A percentile compares a stretch with the other conserved stretches of the same genome.
Conservation (phyloP, 92 coral and sea anemone genomes). For the Actinostola sp. region DNA sequence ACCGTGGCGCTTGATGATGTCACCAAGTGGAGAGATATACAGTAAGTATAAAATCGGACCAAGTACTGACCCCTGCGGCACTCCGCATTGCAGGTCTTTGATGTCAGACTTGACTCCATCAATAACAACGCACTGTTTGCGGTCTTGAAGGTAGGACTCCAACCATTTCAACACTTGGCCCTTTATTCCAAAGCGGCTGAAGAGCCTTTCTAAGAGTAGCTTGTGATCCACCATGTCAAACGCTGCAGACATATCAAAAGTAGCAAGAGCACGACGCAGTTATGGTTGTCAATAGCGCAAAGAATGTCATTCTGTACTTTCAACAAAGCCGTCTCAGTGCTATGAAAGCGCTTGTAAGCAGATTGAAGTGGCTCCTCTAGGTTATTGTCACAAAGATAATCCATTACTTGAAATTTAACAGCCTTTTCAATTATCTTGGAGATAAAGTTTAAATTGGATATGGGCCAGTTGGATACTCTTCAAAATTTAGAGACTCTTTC, state of each 20-base stretch:
- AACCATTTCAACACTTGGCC: constrained; percentile 32
- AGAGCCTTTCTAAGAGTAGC: constrained; percentile 26
- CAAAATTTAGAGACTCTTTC: constrained; percentile 39
- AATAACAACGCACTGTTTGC: constrained; percentile 22
- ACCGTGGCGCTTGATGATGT: constrained; percentile 24
- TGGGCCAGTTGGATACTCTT: constrained; percentile 48
- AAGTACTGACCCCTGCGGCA: constrained; percentile 34
- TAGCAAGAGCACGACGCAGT: constrained; percentile 34
- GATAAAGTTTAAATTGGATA: constrained; percentile 44
- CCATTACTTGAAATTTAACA: constrained; percentile 12
- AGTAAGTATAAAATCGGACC: constrained; percentile 31
- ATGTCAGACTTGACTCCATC: constrained; percentile 8
- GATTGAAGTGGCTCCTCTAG: constrained; percentile 36
- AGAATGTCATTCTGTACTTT: constrained; percentile 48
- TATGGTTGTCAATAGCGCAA: constrained; percentile 24
- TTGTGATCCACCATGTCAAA: constrained; percentile 38
- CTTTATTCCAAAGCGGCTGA: constrained; percentile 34
- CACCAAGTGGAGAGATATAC: constrained; percentile 14
- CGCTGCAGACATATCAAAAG: constrained; percentile 36
- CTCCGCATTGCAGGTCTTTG: constrained; percentile 17
- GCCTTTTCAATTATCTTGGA: constrained; percentile 37
- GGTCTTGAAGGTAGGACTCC: constrained; percentile 30
- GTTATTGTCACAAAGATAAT: constrained; percentile 25
- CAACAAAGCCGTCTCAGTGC: constrained; percentile 45
- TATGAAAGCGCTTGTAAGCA: constrained; percentile 33